These are phyloP conservation scores for Sinelater perroti DNA, from an alignment of 2,888 invertebrate genomes.

Conservation along the genomic window DNA sequence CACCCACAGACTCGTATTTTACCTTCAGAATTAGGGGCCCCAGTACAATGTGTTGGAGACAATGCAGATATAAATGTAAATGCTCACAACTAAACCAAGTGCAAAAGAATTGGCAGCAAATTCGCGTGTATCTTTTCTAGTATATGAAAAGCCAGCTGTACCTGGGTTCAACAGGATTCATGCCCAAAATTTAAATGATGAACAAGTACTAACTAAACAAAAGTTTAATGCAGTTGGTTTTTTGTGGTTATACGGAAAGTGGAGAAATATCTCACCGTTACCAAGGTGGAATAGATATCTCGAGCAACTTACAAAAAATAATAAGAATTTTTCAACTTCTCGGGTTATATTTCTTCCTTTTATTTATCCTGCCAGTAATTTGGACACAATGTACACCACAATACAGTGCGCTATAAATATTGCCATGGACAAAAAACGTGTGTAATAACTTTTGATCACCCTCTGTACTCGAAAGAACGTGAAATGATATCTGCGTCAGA, in stretches of 20 bases:
- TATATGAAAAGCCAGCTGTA: neutral
- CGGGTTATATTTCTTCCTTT: constrained; percentile 36
- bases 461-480: constrained; percentile 37
- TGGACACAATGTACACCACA: too few species aligned
- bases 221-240: constrained; percentile 11
- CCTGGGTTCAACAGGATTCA: neutral
- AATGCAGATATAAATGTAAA: constrained; percentile 35
- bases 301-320: constrained; percentile 47
- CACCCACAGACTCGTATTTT: constrained; percentile 52
- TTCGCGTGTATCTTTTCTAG: neutral
- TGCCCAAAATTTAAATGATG: neutral
- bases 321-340: too few species aligned
- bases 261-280: constrained; percentile 45
- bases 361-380: constrained; percentile 31
- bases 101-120: neutral
- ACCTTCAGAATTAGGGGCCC: constrained; percentile 48
- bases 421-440: constrained; percentile 41
- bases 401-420: too few species aligned
- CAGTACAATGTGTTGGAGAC: constrained; percentile 50
- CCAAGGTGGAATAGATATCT: constrained; percentile 54
- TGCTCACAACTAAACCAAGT: constrained; percentile 4
- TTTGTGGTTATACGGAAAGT: constrained; percentile 47
- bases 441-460: too few species aligned
- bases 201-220: too few species aligned
- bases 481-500: constrained; percentile 34